Percentiles rank a stretch among this genome's conserved stretches.
These are phyloP conservation scores for Dryococelus australis DNA, from an alignment of 2,888 invertebrate genomes.

Conservation along the genomic window DNA sequence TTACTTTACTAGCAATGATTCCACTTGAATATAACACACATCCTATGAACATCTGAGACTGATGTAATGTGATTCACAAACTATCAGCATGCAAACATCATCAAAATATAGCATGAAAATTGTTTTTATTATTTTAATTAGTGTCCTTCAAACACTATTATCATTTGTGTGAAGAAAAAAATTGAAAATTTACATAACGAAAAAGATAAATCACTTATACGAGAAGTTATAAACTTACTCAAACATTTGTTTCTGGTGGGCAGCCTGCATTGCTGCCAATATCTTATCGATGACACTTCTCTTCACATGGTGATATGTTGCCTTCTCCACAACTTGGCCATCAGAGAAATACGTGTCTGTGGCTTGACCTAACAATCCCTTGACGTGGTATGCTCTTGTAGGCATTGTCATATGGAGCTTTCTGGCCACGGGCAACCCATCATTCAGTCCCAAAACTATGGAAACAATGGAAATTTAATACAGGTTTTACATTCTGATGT, in stretches of 20 bases:
- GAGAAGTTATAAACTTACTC: conserved; percentile 66
- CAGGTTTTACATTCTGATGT: too few relatives aligned
- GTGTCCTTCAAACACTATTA: too few relatives aligned
- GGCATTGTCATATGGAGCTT: conserved; percentile 68
- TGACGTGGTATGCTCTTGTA: conserved; percentile 75
- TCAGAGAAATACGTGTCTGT: conserved; percentile 77
- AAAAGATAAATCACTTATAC: too few relatives aligned
- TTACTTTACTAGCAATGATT: too few relatives aligned
- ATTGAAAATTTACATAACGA: too few relatives aligned
- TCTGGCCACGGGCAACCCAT: conserved; percentile 66
- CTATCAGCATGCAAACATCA: too few relatives aligned
- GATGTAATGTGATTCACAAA: too few relatives aligned
- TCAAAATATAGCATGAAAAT: too few relatives aligned
- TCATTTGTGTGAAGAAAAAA: too few relatives aligned
- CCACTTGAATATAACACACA: too few relatives aligned
- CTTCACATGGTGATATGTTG: conserved; percentile 75
- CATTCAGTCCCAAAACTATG: conserved; percentile 77
- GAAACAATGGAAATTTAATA: conserved; percentile 39
- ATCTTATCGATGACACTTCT: conserved; percentile 74
- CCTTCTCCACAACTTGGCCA: conserved; percentile 74
- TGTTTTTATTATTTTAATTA: too few relatives aligned
- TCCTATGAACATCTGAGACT: too few relatives aligned
- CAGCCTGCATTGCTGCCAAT: conserved; percentile 81
- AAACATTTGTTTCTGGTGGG: conserved; percentile 87
- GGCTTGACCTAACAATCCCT: conserved; percentile 77